Evolutionary conservation across 2,888 invertebrate genomes (phyloP), one percentile per base, ranked within the genome.

Genomic region (Microplitis manilae): DNA sequence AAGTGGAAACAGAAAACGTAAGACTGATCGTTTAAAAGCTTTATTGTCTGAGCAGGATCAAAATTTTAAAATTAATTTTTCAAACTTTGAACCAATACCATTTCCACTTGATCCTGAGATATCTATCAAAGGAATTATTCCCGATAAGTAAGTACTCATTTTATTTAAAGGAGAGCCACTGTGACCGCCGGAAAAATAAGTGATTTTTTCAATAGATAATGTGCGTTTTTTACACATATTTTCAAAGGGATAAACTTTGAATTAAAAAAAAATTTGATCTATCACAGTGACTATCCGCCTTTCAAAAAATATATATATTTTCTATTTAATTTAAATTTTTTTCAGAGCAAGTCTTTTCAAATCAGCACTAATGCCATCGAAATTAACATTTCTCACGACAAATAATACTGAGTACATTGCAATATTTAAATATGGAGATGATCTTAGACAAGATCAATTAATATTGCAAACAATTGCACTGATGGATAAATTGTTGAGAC

Each of bases 391-490:
- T 89, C 91, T 95, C 13, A 97, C 96, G 0, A 94, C 94, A 0
- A 94, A 94, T 77, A 94, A 95, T 61, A 92, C 93, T 59, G 96
- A 97, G 86, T 99, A 98, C 90, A 95, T 96, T 15, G 96, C 98
- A 0, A 98, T 99, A 79, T 99, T 99, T 90, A 99, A 99, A 90
- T 95, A 98, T 85, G 99, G 99, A 1, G 99, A 99, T 90, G 99
- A 99, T 89, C 90, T 99, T 73, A 92, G 99, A 2, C 99, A 99
- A 91, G 99, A 99, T 91, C 99, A 99, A 90, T 92, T 99, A 1
- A 97, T 99, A 79, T 91, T 99, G 68, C 99, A 99, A 91, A 99
- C 99, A 93, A 98, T 99, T 62, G 97, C 97, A 0, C 91, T 99
- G 13, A 99, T 99, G 98, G 99, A 99, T 89, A 97, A 97, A 90